A percentile compares a stretch with the other conserved stretches of the same genome.
Evolutionary conservation across 1,140 invertebrate genomes (phyloP).

Genomic region (Aplysia californica): DNA sequence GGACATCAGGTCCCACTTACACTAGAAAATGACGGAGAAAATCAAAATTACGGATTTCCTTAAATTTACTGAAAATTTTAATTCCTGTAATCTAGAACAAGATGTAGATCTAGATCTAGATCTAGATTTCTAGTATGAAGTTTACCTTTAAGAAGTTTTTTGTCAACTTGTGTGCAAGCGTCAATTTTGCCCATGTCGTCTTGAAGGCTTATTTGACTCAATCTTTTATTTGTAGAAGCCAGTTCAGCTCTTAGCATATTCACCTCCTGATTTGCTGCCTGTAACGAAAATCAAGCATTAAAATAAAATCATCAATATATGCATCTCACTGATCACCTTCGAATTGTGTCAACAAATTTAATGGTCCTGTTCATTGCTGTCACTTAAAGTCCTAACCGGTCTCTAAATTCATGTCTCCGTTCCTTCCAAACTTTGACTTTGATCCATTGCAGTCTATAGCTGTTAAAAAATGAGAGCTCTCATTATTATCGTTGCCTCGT

Average conservation of each 20-base stretch:
- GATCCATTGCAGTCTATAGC: too few species aligned
- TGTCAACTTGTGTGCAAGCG: conserved; percentile 26
- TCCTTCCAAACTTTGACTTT: too few species aligned
- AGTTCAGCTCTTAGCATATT: conserved; percentile 71
- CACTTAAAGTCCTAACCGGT: too few species aligned
- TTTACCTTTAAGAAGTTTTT: background rate
- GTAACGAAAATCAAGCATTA: background rate
- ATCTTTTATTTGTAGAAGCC: conserved; percentile 69
- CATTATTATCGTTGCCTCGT: too few species aligned
- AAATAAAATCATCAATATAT: background rate
- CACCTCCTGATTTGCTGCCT: conserved; percentile 73
- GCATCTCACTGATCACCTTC: too few species aligned
- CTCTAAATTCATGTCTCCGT: background rate
- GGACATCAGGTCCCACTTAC: background rate
- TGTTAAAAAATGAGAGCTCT: too few species aligned
- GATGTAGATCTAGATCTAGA: background rate
- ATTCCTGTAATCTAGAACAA: background rate
- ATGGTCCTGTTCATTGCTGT: too few species aligned
- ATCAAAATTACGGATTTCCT: background rate
- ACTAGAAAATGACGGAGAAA: background rate
- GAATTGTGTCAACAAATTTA: background rate
- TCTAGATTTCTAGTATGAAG: background rate
- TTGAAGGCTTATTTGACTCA: conserved; percentile 50
- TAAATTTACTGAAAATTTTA: background rate
- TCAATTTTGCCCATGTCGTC: conserved; percentile 31